Base-by-base conservation (phyloP, 1,140 invertebrate genomes). In the Scaptomyza montana region DNA sequence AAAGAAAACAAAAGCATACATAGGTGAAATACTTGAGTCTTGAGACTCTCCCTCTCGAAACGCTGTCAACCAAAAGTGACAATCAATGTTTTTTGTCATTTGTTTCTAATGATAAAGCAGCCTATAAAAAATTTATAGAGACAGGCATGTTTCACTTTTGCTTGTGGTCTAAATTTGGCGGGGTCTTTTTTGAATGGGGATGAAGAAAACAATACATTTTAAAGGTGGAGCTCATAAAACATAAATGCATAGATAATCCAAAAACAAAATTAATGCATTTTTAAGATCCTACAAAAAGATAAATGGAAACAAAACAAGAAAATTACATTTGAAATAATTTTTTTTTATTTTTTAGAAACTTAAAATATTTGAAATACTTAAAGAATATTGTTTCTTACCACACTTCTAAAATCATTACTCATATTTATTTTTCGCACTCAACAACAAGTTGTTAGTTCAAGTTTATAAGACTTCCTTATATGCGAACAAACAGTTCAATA, bases 31-130 rank as follows among this genome's bases (percentile, higher is more conserved):
- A 33, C 56, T 19, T 21, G 33, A 36, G 49, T 46, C 46, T 21
- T 59, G 16, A 50, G 49, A 43, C 65, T 47, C 57, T 33, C 46
- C 1, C 5, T 33, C 7, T 33, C 30, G 30, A 51, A 21, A 16
- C 51, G 16, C 12, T 69, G 74, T 77, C 60, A 54, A 62, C 64
- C 30, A 28, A 57, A 53, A 53, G 60, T 60, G 46, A 45, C 77
- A 78, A 80, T 85, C 77, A 59, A 54, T 72, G 65, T 61, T 68
- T 39, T 36, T 8, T 36, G 33, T 36, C 54, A 12, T 36, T 21
- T 41, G 33, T 12, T 19, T 54, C 13, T 41, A 59, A 74, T 64
- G 66, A 74, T 74, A 64, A 59, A 57, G 46, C 46, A 19, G 9
- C 16, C 47, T 47, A 53, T 67, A 68, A 62, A 61, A 68, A 36